A percentile compares a stretch with the other conserved stretches of the same genome.
Conservation (phyloP, 1,140 invertebrate genomes). For the Leptopilina boulardi region DNA sequence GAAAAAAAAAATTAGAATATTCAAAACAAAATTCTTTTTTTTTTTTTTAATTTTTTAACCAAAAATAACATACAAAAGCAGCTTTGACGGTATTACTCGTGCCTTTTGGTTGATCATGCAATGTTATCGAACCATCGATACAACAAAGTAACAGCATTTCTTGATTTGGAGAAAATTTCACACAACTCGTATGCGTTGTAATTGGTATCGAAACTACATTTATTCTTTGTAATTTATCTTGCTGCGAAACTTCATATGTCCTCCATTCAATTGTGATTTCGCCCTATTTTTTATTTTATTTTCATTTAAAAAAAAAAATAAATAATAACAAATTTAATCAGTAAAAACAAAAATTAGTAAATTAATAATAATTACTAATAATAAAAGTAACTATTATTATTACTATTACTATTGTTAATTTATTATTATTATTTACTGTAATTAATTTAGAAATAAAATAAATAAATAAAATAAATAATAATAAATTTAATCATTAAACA, state of each 20-base stretch:
- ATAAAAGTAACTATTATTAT: too few relatives aligned
- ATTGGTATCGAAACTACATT: constrained; percentile 83
- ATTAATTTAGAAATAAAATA: too few relatives aligned
- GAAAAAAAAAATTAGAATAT: too few relatives aligned
- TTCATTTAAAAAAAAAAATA: constrained; percentile 36
- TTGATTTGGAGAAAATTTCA: constrained; percentile 82
- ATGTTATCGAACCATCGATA: constrained; percentile 85
- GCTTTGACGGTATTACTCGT: constrained; percentile 80
- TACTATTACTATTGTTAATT: too few relatives aligned
- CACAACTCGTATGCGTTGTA: constrained; percentile 83
- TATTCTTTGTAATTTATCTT: constrained; percentile 81
- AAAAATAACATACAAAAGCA: constrained; percentile 78
- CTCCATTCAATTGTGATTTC: constrained; percentile 86
- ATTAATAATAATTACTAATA: too few relatives aligned
- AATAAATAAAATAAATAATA: too few relatives aligned
- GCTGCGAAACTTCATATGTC: constrained; percentile 82
- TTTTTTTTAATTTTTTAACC: too few relatives aligned
- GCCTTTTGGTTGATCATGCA: constrained; percentile 81
- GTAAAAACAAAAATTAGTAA: constrained; percentile 35
- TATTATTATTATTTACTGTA: too few relatives aligned
- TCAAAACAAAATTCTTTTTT: too few relatives aligned
- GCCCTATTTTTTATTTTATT: too few relatives aligned
- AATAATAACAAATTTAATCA: neutral
- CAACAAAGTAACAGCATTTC: constrained; percentile 85
- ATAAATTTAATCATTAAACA: too few relatives aligned